Conservation (phyloP, 2,797 vertebrate genomes). For the Peromyscus melanophrys region DNA sequence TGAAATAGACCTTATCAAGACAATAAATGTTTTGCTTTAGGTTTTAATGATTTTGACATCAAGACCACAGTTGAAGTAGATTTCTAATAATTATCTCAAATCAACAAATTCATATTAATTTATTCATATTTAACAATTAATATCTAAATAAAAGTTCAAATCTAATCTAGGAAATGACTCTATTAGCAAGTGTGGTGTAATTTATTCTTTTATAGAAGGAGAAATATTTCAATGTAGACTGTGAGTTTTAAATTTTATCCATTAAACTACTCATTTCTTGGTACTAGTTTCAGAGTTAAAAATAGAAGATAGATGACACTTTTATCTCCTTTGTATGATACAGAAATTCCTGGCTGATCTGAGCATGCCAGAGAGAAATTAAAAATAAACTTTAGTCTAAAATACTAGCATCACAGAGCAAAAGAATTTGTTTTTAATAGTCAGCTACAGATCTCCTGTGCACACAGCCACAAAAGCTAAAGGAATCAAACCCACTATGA, state of each 20-base stretch:
- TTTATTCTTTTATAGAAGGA: not conserved
- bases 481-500: constrained; percentile 45
- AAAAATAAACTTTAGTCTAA: constrained; percentile 59
- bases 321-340: constrained; percentile 12
- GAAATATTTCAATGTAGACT: constrained; percentile 27
- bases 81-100: constrained; percentile 15
- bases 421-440: constrained; percentile 43
- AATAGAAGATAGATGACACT: not conserved
- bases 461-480: not conserved
- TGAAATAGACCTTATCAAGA: constrained; percentile 19
- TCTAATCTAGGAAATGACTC: not conserved
- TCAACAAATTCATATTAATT: constrained; percentile 43
- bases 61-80: constrained; percentile 4
- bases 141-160: not conserved
- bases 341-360: not conserved
- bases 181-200: not conserved
- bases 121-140: constrained; percentile 34
- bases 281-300: constrained; percentile 10
- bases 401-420: constrained; percentile 32
- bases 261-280: not conserved
- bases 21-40: not conserved
- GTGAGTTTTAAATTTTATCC: not conserved
- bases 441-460: constrained; percentile 3
- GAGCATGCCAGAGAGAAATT: not conserved
- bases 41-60: not conserved